Conservation (phyloP, 1,140 invertebrate genomes). For the Pogonus chalceus region DNA sequence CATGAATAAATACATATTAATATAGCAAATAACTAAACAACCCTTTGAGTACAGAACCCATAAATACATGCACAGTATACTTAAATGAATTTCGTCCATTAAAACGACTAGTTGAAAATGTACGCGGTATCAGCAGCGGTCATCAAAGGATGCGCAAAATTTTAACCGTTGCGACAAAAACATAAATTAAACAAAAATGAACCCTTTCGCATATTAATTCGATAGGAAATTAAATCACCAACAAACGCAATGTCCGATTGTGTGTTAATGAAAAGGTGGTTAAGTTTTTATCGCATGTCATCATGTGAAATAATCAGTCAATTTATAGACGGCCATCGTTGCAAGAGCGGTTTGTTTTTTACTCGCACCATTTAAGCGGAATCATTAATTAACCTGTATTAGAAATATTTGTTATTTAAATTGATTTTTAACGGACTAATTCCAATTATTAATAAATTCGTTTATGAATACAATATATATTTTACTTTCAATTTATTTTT, state of each 20-base stretch:
- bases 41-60: too few relatives aligned
- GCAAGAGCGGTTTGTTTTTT: neutral
- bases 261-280: neutral
- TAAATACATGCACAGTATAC: too few relatives aligned
- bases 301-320: constrained; percentile 1
- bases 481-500: too few relatives aligned
- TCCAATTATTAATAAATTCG: too few relatives aligned
- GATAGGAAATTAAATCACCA: constrained; percentile 2
- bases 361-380: neutral
- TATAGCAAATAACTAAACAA: too few relatives aligned
- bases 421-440: too few relatives aligned
- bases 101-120: too few relatives aligned
- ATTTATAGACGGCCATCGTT: neutral
- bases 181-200: neutral
- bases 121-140: too few relatives aligned
- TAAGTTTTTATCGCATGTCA: neutral
- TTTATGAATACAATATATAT: too few relatives aligned
- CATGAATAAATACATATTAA: too few relatives aligned
- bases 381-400: constrained; percentile 1
- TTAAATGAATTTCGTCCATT: too few relatives aligned
- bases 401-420: constrained; percentile 8
- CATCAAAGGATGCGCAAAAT: constrained; percentile 1
- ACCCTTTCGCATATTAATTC: constrained; percentile 4
- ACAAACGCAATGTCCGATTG: neutral
- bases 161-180: neutral